Evolutionary conservation across 2,797 vertebrate species (phyloP).

Genomic region (Ctenochaetus hawaiiensis): DNA sequence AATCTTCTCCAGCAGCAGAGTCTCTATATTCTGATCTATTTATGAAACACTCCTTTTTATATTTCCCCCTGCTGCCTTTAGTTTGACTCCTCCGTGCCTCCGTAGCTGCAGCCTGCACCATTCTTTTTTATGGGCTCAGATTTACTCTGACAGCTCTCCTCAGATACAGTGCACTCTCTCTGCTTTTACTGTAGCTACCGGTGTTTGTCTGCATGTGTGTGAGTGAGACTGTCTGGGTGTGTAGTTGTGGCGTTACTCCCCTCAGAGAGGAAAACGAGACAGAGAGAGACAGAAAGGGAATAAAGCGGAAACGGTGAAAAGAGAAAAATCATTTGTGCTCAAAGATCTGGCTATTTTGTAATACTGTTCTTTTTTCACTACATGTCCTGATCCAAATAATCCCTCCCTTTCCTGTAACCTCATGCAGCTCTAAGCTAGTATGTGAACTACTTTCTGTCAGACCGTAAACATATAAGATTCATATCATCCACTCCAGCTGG

Average conservation of each 20-base stretch:
- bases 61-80: slow-evolving; percentile 42
- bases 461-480: slow-evolving; percentile 56
- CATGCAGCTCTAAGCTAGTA: slow-evolving; percentile 20
- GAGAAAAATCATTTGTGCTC: background rate
- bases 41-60: slow-evolving; percentile 65
- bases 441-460: slow-evolving; percentile 28
- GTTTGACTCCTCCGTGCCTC: slow-evolving; percentile 67
- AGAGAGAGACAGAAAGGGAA: slow-evolving; percentile 3
- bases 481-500: slow-evolving; percentile 52
- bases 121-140: slow-evolving; percentile 56
- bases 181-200: slow-evolving; percentile 40
- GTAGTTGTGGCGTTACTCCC: slow-evolving; percentile 7
- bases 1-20: slow-evolving; percentile 49
- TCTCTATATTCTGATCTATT: slow-evolving; percentile 65
- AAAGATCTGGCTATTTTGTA: slow-evolving; percentile 37
- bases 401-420: slow-evolving; percentile 21
- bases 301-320: background rate
- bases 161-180: slow-evolving; percentile 27
- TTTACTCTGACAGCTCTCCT: slow-evolving; percentile 63
- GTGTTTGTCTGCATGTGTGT: slow-evolving; percentile 34
- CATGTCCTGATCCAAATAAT: slow-evolving; percentile 18
- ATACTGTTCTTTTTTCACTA: slow-evolving; percentile 5
- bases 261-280: slow-evolving; percentile 10
- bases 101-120: slow-evolving; percentile 65
- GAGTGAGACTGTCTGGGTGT: slow-evolving; percentile 19